A percentile compares a stretch with the other conserved stretches of the same genome.
These are phyloP conservation scores for Drosophila pseudoananassae DNA, from an alignment of 1,140 invertebrate genomes.

Conservation along the genomic window DNA sequence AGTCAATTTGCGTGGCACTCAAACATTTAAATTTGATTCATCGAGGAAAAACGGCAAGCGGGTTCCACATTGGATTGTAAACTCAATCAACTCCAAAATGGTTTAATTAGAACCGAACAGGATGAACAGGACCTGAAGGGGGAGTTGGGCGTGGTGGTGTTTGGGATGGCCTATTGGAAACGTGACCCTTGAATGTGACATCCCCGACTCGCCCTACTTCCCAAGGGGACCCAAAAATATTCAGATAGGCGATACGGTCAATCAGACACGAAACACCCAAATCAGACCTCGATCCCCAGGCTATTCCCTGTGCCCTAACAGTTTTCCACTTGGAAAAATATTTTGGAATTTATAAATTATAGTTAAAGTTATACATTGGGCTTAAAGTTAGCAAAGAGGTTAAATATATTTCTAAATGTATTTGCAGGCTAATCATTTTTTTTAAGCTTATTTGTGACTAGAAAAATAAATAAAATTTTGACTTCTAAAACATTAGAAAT, in stretches of 20 bases:
- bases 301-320: background rate
- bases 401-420: too few relatives aligned
- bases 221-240: constrained; percentile 18
- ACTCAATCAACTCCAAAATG: constrained; percentile 68
- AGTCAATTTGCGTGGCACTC: constrained; percentile 62
- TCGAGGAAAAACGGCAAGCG: constrained; percentile 15
- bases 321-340: background rate
- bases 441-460: too few relatives aligned
- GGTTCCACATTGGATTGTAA: constrained; percentile 30
- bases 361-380: too few relatives aligned
- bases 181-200: constrained; percentile 41
- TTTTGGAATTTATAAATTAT: too few relatives aligned
- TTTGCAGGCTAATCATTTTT: too few relatives aligned
- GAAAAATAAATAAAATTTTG: too few relatives aligned
- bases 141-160: background rate
- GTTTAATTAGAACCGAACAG: constrained; percentile 59
- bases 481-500: too few relatives aligned
- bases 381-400: too few relatives aligned
- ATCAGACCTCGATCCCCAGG: constrained; percentile 19
- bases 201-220: background rate
- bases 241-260: constrained; percentile 47
- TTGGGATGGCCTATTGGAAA: background rate
- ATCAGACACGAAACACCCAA: constrained; percentile 44
- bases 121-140: background rate
- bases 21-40: constrained; percentile 74